A percentile compares a stretch with the other conserved stretches of the same genome.
These are phyloP conservation scores for Halotydeus destructor DNA, from an alignment of 1,140 invertebrate species.

Conservation along the genomic window DNA sequence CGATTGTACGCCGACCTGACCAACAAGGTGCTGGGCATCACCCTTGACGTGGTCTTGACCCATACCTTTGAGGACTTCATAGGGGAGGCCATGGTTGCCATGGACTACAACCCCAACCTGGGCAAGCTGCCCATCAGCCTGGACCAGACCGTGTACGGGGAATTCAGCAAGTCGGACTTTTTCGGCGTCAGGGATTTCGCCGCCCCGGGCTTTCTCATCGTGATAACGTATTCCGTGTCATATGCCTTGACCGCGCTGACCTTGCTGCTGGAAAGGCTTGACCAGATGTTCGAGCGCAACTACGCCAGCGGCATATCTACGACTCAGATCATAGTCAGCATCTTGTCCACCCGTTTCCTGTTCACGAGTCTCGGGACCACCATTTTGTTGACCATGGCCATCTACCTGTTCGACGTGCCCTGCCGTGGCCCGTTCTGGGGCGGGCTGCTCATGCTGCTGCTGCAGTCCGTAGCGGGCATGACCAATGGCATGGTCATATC, in stretches of 20 bases:
- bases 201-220: neutral
- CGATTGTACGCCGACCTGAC: neutral
- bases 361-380: neutral
- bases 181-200: neutral
- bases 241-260: neutral
- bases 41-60: neutral
- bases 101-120: neutral
- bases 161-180: neutral
- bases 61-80: neutral
- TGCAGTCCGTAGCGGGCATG: conserved; percentile 69
- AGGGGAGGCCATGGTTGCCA: neutral
- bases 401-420: neutral
- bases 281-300: neutral
- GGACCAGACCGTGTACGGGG: neutral
- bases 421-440: neutral
- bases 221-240: neutral
- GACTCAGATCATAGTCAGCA: neutral
- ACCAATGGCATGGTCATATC: conserved; percentile 78
- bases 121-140: neutral
- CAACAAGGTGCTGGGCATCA: neutral
- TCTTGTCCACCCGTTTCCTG: neutral
- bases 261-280: neutral
- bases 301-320: neutral
- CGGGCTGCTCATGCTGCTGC: conserved; percentile 23
- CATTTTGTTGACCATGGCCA: neutral